Percentiles rank a stretch among this genome's conserved stretches.
These are phyloP conservation scores for Oxygymnocypris stewartii DNA, from an alignment of 2,113 vertebrate species.

Conservation along the genomic window DNA sequence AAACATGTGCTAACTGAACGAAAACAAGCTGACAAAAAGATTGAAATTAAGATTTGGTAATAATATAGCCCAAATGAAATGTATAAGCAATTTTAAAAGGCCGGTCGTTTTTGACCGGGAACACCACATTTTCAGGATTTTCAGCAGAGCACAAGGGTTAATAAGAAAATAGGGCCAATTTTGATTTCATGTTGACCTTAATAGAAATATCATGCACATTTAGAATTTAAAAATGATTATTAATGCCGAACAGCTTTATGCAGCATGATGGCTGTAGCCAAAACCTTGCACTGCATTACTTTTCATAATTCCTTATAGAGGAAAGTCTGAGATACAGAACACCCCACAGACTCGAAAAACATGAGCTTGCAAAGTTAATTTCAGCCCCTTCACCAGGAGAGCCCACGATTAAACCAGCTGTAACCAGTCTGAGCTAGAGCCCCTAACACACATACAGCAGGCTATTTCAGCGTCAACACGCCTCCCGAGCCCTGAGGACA, in stretches of 20 bases:
- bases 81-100: no score
- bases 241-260: background rate
- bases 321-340: background rate
- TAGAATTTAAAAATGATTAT: background rate
- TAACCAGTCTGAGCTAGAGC: slow-evolving; percentile 54
- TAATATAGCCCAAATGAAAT: no score
- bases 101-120: no score
- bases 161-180: background rate
- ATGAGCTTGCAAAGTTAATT: slow-evolving; percentile 58
- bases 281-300: background rate
- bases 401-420: slow-evolving; percentile 25
- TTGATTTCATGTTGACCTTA: background rate
- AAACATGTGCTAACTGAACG: no score
- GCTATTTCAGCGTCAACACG: slow-evolving; percentile 24
- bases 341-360: background rate
- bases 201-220: background rate
- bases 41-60: no score
- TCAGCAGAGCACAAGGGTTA: background rate
- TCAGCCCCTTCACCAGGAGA: slow-evolving; percentile 48
- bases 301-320: background rate
- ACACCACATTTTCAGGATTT: no score
- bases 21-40: no score
- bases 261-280: background rate
- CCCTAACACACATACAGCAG: slow-evolving; percentile 41
- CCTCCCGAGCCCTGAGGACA: background rate